Evolutionary conservation across 2,113 vertebrate species (phyloP).

Genomic region (Chiloscyllium plagiosum): DNA sequence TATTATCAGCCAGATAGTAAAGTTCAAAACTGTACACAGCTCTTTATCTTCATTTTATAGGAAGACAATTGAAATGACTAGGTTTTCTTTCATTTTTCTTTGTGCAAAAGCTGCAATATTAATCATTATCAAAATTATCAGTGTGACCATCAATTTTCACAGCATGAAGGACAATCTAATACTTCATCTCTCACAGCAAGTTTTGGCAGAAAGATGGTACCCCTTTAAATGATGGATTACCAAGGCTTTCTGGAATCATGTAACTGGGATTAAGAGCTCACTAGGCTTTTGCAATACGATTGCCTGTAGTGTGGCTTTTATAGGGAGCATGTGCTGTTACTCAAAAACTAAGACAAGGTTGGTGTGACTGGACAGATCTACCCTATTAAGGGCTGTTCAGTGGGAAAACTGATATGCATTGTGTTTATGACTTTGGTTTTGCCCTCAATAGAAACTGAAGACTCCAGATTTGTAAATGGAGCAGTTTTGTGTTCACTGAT

Average conservation of each 20-base stretch:
- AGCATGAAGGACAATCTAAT: neutral
- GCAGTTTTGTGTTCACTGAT: neutral
- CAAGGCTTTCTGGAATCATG: neutral
- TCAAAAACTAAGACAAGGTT: neutral
- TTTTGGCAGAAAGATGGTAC: neutral
- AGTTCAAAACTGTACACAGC: neutral
- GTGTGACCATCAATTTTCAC: neutral
- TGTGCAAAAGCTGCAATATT: neutral
- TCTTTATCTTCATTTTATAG: neutral
- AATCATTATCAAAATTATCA: neutral
- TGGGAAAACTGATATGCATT: neutral
- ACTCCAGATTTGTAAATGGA: conserved; percentile 21
- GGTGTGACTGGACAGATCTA: neutral
- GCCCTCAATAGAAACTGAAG: conserved; percentile 18
- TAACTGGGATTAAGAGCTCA: neutral
- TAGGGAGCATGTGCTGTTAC: neutral
- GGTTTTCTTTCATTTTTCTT: neutral
- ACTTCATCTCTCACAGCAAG: neutral
- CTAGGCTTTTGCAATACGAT: neutral
- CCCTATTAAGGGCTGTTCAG: neutral
- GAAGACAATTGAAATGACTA: neutral
- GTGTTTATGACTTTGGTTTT: conserved; percentile 4
- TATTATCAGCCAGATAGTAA: neutral
- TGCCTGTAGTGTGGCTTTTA: conserved; percentile 4
- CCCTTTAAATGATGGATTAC: conserved; percentile 15